phyloP scores from a whole-genome alignment of 2,113 vertebrate genomes.

The Ceyx cyanopectus region DNA sequence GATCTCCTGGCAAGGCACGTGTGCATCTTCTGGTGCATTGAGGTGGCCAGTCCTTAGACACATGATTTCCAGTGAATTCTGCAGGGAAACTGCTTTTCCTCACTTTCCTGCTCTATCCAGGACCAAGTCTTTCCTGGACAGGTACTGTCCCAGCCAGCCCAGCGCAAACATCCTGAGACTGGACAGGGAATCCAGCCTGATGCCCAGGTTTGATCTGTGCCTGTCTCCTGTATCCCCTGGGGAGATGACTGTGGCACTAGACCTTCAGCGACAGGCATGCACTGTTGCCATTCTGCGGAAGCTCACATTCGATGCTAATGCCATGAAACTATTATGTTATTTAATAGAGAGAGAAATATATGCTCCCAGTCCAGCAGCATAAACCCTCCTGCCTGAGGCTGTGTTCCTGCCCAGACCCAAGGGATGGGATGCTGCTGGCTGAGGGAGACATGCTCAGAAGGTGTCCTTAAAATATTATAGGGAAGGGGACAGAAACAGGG shows the following conservation, averaged over 20 bases:
- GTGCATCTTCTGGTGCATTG: background rate
- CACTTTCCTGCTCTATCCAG: background rate
- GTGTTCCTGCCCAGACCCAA: background rate
- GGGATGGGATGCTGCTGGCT: background rate
- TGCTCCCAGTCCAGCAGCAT: background rate
- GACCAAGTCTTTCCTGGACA: background rate
- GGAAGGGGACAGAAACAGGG: background rate
- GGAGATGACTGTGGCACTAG: background rate
- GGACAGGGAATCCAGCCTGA: rapidly evolving
- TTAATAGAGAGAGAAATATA: background rate
- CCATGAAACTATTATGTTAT: background rate
- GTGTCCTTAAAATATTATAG: background rate
- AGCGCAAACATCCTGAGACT: background rate
- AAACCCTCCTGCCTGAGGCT: background rate
- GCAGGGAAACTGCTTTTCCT: background rate
- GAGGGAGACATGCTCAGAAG: background rate
- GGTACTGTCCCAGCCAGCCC: background rate
- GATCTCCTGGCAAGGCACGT: background rate
- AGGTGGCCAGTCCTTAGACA: background rate
- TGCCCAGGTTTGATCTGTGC: background rate
- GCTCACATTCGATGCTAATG: background rate
- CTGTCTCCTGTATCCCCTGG: background rate
- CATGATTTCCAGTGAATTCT: background rate
- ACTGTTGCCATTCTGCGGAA: background rate
- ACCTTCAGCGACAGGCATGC: background rate